Conservation (phyloP, 2,113 vertebrate genomes). For the Phoxinus phoxinus region DNA sequence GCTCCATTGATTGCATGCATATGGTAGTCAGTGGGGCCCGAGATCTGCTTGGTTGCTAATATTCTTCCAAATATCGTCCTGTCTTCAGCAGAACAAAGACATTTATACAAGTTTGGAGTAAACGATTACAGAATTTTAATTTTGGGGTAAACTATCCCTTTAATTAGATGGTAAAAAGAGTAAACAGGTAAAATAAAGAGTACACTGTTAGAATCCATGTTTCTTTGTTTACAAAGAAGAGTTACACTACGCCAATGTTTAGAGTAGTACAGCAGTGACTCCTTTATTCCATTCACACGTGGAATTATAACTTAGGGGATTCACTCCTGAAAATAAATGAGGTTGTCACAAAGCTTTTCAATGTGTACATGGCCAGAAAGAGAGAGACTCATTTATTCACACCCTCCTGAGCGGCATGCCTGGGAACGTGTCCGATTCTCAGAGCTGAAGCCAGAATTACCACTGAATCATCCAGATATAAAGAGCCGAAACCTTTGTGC, state of each 20-base stretch:
- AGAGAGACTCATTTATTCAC: conserved; percentile 21
- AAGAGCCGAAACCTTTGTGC: conserved; percentile 16
- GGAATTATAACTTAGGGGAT: conserved; percentile 15
- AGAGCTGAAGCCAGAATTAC: conserved; percentile 34
- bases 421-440: conserved; percentile 15
- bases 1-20: no score
- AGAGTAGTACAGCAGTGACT: background rate
- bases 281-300: background rate
- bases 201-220: background rate
- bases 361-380: conserved; percentile 1
- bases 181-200: background rate
- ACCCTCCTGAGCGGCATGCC: background rate
- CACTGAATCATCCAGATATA: conserved; percentile 6
- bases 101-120: no score
- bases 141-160: background rate
- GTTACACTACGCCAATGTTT: background rate
- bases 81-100: no score
- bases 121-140: no score
- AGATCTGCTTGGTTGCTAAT: no score
- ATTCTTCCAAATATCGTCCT: no score
- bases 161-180: background rate
- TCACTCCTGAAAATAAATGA: conserved; percentile 20
- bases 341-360: conserved; percentile 4
- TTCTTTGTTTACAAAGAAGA: background rate
- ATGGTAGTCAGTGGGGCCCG: no score